Evolutionary conservation across 2,888 invertebrate genomes (phyloP), one percentile per base, ranked within the genome.

Genomic region (Lasioglossum calceatum): DNA sequence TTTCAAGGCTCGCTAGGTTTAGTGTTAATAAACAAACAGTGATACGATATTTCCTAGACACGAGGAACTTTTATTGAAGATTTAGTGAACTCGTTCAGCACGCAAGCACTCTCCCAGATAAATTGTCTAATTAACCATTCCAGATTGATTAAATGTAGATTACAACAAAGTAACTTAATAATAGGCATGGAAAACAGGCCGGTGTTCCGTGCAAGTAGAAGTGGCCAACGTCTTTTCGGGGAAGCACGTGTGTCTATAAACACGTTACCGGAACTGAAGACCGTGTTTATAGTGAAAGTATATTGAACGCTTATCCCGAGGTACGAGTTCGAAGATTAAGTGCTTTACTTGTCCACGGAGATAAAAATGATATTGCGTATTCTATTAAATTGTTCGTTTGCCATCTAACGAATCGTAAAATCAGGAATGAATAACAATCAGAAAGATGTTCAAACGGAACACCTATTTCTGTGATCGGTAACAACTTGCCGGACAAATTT

Each of bases 231-330:
- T 23, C 44, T 44, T 44, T 14, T 14, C 36, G 67, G 67, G 36
- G 36, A 67, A 32, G 36, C 67, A 23, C 67, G 36, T 10, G 67
- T 67, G 67, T 19, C 36, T 67, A 19, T 23, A 36, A 67, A 67
- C 67, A 67, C 23, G 36, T 19, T 36, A 67, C 23, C 67, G 67
- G 67, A 67, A 67, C 67, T 8, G 67, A 36, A 67, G 67, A 67
- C 36, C 23, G 36, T 67, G 67, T 67, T 67, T 67, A 67, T 10
- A 67, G 36, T 23, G 67, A 67, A 67, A 67, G 67, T 67, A 67
- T 67, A 67, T 36, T 23, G 67, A 4, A 36, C 36, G 32, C 16
- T 64, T 64, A 64, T 32, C 2, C 23, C 8, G 67, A 2, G 2
- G 19, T 32, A 19, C 0, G 36, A 16, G 32, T 16, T 32, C 64